Evolutionary conservation across 2,888 invertebrate species (phyloP).

Genomic region (Agrotis puta): DNA sequence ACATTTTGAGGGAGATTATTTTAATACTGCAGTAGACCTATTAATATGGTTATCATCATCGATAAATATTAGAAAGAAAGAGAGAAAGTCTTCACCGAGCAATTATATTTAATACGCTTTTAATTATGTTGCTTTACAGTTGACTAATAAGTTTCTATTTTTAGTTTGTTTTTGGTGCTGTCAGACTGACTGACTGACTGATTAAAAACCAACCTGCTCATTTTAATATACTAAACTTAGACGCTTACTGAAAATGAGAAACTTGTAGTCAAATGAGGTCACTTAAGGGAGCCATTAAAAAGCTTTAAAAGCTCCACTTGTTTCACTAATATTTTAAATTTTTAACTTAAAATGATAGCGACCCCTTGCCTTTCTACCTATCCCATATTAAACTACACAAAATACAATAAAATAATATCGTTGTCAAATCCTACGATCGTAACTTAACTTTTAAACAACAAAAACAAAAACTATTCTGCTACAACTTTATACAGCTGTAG

Average conservation of each 20-base stretch:
- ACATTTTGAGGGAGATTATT: too few species aligned
- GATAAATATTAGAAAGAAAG: too few species aligned
- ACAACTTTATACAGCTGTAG: slow-evolving; percentile 75
- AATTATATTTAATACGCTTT: not conserved
- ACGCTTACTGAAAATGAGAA: too few species aligned
- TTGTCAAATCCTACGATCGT: slow-evolving; percentile 75
- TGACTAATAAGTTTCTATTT: not conserved
- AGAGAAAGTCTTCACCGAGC: not conserved
- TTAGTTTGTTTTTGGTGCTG: too few species aligned
- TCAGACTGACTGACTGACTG: too few species aligned
- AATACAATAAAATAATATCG: slow-evolving; percentile 64
- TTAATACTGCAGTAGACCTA: too few species aligned
- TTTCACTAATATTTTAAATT: not conserved
- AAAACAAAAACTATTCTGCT: slow-evolving; percentile 72
- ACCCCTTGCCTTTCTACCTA: not conserved
- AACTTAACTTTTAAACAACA: slow-evolving; percentile 74
- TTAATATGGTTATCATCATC: too few species aligned
- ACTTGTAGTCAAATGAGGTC: not conserved
- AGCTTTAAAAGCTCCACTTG: not conserved
- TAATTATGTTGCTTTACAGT: not conserved
- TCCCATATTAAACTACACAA: slow-evolving; percentile 27
- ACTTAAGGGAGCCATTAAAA: not conserved
- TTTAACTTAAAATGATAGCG: not conserved
- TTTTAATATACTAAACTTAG: too few species aligned
- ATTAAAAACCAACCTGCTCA: too few species aligned